Conservation (phyloP, 2,113 vertebrate genomes). For the Osmerus eperlanus region DNA sequence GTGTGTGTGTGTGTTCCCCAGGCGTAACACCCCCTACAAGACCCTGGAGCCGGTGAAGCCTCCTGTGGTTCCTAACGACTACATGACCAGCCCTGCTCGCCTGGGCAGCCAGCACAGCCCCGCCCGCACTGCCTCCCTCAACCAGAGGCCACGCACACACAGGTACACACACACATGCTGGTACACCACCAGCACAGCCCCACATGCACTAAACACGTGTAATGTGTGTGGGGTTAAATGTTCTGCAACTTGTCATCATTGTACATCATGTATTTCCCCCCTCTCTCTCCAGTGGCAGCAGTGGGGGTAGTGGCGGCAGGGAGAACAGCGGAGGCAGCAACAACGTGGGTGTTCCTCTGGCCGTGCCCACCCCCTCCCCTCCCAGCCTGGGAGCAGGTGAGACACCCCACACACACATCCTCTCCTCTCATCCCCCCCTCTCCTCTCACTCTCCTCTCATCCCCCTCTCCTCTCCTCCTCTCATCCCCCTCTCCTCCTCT, state of each 20-base stretch:
- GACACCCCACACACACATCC: neutral
- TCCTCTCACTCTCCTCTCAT: neutral
- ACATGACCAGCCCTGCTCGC: constrained; percentile 97
- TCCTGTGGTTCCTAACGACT: constrained; percentile 96
- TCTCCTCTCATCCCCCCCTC: neutral
- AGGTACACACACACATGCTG: constrained; percentile 68
- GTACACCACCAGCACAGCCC: constrained; percentile 94
- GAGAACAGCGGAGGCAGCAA: constrained; percentile 93
- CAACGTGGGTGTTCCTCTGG: constrained; percentile 89
- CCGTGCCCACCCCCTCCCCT: constrained; percentile 95
- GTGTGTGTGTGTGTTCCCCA: constrained; percentile 45
- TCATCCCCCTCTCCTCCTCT: neutral
- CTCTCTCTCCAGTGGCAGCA: constrained; percentile 80
- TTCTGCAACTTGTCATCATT: neutral
- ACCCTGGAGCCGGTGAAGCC: constrained; percentile 97
- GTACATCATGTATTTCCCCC: neutral
- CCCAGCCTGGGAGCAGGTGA: constrained; percentile 90
- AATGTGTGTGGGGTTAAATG: no score
- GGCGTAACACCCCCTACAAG: constrained; percentile 93
- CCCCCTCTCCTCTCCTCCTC: neutral
- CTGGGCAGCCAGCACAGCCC: constrained; percentile 92
- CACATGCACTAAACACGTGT: constrained; percentile 71
- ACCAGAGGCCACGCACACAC: constrained; percentile 51
- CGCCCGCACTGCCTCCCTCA: constrained; percentile 90
- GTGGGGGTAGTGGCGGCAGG: constrained; percentile 92